Conservation (phyloP, 2,797 vertebrate species). For the Telmatherina bonti region DNA sequence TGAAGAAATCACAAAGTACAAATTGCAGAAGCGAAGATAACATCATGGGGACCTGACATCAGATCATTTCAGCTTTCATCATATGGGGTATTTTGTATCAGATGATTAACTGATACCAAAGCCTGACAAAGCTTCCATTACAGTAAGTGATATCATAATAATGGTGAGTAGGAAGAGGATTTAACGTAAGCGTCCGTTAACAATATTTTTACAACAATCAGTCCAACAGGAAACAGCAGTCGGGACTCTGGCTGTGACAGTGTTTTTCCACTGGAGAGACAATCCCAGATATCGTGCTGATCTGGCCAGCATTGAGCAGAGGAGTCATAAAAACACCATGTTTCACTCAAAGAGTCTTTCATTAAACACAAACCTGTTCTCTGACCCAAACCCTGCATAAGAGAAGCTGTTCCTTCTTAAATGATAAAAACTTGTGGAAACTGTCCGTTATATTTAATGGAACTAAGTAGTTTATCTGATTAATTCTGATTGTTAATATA, state of each 20-base stretch:
- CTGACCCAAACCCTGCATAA: background rate
- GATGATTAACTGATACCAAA: slow-evolving; percentile 26
- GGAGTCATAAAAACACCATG: slow-evolving; percentile 40
- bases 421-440: background rate
- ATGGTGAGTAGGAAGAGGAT: slow-evolving; percentile 17
- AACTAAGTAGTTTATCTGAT: background rate
- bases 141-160: slow-evolving; percentile 3
- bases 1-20: slow-evolving; percentile 23
- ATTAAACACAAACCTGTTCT: slow-evolving; percentile 18
- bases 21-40: background rate
- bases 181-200: slow-evolving; percentile 34
- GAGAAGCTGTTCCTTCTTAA: background rate
- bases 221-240: slow-evolving; percentile 71
- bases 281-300: slow-evolving; percentile 45
- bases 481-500: background rate
- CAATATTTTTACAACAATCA: slow-evolving; percentile 52
- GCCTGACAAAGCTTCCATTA: background rate
- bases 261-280: slow-evolving; percentile 66
- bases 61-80: background rate
- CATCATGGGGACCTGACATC: slow-evolving; percentile 1
- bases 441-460: background rate
- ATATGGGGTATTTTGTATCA: slow-evolving; percentile 3
- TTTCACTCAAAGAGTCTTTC: slow-evolving; percentile 36
- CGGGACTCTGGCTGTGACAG: slow-evolving; percentile 52
- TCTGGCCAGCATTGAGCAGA: slow-evolving; percentile 40